Evolutionary conservation across 2,888 invertebrate genomes (phyloP).

Genomic region (Acleris sparsana): DNA sequence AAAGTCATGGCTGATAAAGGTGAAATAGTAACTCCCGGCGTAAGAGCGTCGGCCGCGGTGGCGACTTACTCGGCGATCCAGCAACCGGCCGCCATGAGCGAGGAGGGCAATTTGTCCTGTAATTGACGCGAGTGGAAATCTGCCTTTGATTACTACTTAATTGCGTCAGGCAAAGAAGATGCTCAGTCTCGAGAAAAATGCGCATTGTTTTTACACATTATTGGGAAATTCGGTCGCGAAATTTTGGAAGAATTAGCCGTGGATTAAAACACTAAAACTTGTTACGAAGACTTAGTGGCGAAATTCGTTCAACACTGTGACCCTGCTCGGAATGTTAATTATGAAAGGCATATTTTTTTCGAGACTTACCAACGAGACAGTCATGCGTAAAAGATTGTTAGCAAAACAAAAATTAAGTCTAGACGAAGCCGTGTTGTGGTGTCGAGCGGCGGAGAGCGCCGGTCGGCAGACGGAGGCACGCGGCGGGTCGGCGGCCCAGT

Average conservation of each 20-base stretch:
- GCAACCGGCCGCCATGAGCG: constrained; percentile 11
- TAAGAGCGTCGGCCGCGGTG: background rate
- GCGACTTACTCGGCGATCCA: constrained; percentile 1
- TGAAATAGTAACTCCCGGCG: background rate
- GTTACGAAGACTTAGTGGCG: constrained; percentile 33
- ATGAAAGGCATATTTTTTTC: constrained; percentile 11
- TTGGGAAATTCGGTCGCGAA: too few relatives aligned
- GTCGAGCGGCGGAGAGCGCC: constrained; percentile 24
- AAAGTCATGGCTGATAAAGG: background rate
- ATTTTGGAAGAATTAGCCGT: background rate
- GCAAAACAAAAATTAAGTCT: constrained; percentile 15
- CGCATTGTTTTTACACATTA: too few relatives aligned
- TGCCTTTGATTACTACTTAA: constrained; percentile 14
- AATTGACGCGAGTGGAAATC: constrained; percentile 21
- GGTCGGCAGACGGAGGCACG: constrained; percentile 19
- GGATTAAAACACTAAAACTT: too few relatives aligned
- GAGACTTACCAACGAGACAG: background rate
- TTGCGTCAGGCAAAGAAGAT: constrained; percentile 17
- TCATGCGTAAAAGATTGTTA: constrained; percentile 28
- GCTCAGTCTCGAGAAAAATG: background rate
- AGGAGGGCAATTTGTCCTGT: constrained; percentile 1
- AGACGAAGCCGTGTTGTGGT: constrained; percentile 31
- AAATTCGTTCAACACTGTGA: too few relatives aligned
- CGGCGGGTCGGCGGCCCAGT: background rate
- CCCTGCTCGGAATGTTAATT: too few relatives aligned